A percentile compares a stretch with the other conserved stretches of the same genome.
Evolutionary conservation across 92 coral and sea anemone genomes (phyloP).

Genomic region (Umimayanthus chanpuru): DNA sequence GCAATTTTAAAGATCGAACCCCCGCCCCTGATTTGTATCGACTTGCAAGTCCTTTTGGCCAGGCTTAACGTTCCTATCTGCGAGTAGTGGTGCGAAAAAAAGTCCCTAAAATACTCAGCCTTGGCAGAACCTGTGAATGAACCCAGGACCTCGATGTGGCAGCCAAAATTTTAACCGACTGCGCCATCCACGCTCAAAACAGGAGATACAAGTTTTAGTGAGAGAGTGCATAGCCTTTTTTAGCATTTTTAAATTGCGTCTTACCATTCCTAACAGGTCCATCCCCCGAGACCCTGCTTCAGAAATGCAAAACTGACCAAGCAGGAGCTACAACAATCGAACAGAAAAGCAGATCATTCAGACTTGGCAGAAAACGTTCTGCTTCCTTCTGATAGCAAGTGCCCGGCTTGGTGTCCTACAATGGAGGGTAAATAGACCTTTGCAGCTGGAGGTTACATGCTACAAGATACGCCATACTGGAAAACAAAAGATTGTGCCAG

Average conservation of each 20-base stretch:
- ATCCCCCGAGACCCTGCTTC: constrained; percentile 77
- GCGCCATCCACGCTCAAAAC: background rate
- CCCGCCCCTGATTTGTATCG: no score
- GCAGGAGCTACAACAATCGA: constrained; percentile 53
- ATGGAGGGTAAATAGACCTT: constrained; percentile 65
- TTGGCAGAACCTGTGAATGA: background rate
- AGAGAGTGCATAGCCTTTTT: background rate
- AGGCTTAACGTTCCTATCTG: background rate
- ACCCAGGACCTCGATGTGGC: background rate
- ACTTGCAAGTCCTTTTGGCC: background rate
- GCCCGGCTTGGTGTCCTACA: constrained; percentile 82
- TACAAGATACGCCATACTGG: no score
- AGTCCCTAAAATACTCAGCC: background rate
- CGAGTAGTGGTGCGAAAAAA: background rate
- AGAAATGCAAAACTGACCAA: constrained; percentile 40
- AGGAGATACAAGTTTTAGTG: background rate
- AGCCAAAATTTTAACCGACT: background rate
- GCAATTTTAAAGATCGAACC: no score
- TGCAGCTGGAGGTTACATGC: no score
- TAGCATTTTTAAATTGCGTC: no score
- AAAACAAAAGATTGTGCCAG: no score
- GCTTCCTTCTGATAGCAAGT: constrained; percentile 59
- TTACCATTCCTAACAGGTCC: constrained; percentile 52
- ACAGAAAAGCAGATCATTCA: constrained; percentile 19
- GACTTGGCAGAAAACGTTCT: constrained; percentile 59